A percentile compares a stretch with the other conserved stretches of the same genome.
These are phyloP conservation scores for Pristiophorus japonicus DNA, from an alignment of 2,113 vertebrate genomes.

Conservation along the genomic window DNA sequence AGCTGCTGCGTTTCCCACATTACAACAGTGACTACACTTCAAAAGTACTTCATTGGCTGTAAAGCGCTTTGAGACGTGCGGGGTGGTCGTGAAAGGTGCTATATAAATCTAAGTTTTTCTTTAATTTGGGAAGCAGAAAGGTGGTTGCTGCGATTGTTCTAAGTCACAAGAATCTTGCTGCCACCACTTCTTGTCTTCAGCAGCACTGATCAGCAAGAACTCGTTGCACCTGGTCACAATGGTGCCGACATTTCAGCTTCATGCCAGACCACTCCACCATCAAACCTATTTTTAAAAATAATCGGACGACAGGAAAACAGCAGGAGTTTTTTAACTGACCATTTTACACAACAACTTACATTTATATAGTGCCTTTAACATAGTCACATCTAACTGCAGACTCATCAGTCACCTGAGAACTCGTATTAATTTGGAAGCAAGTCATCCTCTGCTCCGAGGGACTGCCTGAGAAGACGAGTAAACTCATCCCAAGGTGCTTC, in stretches of 20 bases:
- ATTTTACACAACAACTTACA: neutral
- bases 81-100: no score
- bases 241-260: neutral
- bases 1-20: no score
- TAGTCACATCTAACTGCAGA: no score
- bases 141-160: neutral
- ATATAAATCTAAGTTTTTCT: no score
- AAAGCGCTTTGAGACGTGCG: no score
- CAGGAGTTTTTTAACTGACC: neutral
- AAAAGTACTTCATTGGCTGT: no score
- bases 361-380: neutral
- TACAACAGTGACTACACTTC: no score
- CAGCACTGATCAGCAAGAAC: neutral
- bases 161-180: neutral
- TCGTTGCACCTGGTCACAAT: neutral
- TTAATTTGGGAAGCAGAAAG: neutral
- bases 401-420: no score
- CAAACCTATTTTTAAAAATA: neutral
- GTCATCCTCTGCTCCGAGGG: no score
- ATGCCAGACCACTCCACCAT: neutral
- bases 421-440: no score
- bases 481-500: neutral
- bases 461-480: no score
- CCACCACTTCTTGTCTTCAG: neutral
- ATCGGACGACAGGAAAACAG: neutral